Base-by-base conservation (phyloP, 2,888 invertebrate species). In the Pachliopta kotzebuea region DNA sequence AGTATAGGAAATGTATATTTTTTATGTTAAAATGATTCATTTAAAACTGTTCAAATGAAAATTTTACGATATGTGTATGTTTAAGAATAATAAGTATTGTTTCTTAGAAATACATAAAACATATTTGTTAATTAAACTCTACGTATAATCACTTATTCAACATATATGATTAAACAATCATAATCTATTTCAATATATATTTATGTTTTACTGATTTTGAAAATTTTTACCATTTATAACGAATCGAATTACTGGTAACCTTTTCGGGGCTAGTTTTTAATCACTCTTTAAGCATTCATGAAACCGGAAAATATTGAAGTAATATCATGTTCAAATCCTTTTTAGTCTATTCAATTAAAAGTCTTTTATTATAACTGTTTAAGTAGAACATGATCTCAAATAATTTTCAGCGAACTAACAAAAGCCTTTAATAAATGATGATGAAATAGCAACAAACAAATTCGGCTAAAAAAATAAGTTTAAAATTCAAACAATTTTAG, bases 1-100 rank as follows among this genome's bases (percentile, higher is more conserved):
- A 59, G 37, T 52, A 68, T 70, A 63, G 9, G 45, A n/a, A 24
- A 37, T 17, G 23, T 31, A 56, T 56, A 56, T 31, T 45, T 37
- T 62, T 50, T 62, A 56, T 56, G 23, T 61, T 56, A 49, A 14
- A 45, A 23, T 37, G 9, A 3, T 54, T 8, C 4, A 29, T 29
- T 26, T 26, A 29, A 61, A 49, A 56, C 21, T 26, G 45, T 56
- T 61, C 29, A 21, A 23, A 61, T 18, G 18, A 11, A 8, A 4
- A 21, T 52, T 1, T 21, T 9, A 21, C 17, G 6, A 18, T 24
- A 53, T 31, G 23, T 21, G n/a, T 60, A 23, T 37, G 53, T 9
- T 37, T 37, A 42, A 37, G 6, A 18, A 45, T 60, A 60, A 31
- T 31, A 24, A 18, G 54, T 60, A 9, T 60, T 54, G 20, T 60